Conservation (phyloP, 2,797 vertebrate species). For the Pogoniulus pusillus region DNA sequence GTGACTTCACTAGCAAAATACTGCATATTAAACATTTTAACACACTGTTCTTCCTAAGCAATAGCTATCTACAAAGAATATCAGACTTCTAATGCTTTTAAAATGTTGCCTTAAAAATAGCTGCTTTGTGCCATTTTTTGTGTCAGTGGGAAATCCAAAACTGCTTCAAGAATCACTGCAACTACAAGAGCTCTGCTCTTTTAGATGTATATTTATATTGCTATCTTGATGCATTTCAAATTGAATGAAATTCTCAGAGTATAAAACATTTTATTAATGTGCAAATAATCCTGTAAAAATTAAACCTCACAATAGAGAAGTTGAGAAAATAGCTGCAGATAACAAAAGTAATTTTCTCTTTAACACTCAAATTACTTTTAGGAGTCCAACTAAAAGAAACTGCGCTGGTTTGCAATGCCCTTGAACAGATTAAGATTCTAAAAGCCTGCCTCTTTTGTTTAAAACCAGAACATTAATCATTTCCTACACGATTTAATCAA, state of each 20-base stretch:
- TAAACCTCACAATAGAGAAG: constrained; percentile 9
- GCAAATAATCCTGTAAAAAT: constrained; percentile 49
- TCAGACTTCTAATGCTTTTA: not conserved
- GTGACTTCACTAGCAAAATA: not conserved
- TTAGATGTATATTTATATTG: constrained; percentile 17
- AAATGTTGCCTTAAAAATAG: constrained; percentile 2
- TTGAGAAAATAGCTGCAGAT: constrained; percentile 44
- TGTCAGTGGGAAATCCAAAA: constrained; percentile 17
- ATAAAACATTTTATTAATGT: constrained; percentile 38
- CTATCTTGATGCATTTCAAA: constrained; percentile 30
- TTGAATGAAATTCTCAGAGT: constrained; percentile 13
- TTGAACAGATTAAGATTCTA: constrained; percentile 61
- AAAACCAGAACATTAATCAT: constrained; percentile 37
- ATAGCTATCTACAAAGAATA: not conserved
- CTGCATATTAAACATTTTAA: not conserved
- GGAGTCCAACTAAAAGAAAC: constrained; percentile 29
- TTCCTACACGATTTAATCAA: constrained; percentile 34
- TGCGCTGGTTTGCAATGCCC: constrained; percentile 3
- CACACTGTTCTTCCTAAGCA: not conserved
- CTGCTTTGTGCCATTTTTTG: not conserved
- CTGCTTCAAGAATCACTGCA: constrained; percentile 26
- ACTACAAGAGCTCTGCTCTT: constrained; percentile 21
- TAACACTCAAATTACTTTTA: constrained; percentile 32
- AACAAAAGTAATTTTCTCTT: constrained; percentile 59
- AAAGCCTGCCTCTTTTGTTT: constrained; percentile 40